phyloP scores from a whole-genome alignment of 2,113 vertebrate species.

The Nesogale talazaci region DNA sequence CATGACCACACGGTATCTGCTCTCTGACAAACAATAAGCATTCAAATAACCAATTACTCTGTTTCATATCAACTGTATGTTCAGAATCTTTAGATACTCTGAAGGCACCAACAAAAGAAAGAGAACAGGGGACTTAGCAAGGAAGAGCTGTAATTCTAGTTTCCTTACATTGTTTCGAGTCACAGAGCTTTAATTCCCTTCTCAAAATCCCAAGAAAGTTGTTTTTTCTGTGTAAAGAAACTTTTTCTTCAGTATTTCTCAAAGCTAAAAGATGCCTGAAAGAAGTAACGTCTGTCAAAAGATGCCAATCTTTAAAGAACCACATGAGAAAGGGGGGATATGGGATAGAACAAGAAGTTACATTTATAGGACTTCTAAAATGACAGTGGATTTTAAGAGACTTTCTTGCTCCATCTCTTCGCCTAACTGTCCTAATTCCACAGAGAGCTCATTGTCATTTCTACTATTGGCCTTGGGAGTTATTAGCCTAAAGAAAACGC shows the following conservation, averaged over 20 bases:
- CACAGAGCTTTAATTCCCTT: constrained; percentile 21
- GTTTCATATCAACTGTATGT: constrained; percentile 30
- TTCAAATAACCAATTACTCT: not conserved
- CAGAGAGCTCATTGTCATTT: not conserved
- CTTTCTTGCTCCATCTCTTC: not conserved
- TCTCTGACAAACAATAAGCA: not conserved
- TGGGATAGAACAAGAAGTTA: not conserved
- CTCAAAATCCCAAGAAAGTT: constrained; percentile 25
- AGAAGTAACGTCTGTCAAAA: constrained; percentile 33
- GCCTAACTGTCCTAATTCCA: constrained; percentile 8
- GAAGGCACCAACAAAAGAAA: not conserved
- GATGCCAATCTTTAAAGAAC: not conserved
- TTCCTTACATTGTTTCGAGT: constrained; percentile 39
- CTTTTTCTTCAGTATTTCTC: constrained; percentile 16
- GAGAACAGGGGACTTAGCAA: not conserved
- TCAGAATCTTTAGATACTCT: constrained; percentile 20
- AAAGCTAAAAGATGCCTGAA: constrained; percentile 31
- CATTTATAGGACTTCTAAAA: constrained; percentile 40
- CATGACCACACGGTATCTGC: not conserved
- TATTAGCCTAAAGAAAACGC: constrained; percentile 16
- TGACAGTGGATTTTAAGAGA: constrained; percentile 42
- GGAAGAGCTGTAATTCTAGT: not conserved
- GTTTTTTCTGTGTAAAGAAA: not conserved
- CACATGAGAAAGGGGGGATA: constrained; percentile 9
- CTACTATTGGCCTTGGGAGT: not conserved